Base-by-base conservation (phyloP, 2,888 invertebrate species). In the Hirtodrosophila duncani region DNA sequence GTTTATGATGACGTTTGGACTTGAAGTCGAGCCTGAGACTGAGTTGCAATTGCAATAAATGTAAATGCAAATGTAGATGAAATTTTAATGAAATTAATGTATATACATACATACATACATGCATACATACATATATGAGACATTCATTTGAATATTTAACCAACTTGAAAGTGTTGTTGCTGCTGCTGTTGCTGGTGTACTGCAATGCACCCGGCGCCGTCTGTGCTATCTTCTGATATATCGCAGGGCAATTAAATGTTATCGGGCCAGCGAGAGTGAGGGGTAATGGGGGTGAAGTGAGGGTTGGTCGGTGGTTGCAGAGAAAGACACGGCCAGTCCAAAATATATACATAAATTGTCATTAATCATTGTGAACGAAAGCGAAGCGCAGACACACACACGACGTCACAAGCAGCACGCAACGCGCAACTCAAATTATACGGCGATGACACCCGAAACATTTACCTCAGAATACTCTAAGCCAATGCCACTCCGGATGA, bases 161-260 rank as follows among this genome's bases (percentile, higher is more conserved):
- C 62, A 42, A 60, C 67, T 67, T 67, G 46, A 70, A 58, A 51
- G 16, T 34, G 26, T 27, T 3, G 20, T 14, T 29, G 16, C 6
- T 8, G 11, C 14, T 20, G 21, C 31, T 6, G 55, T 7, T 33
- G n/a, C 10, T n/a, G 23, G 34, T 14, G 10, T n/a, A n/a, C 6
- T 20, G 20, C 20, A 3, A 20, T 20, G 6, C 20, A 6, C 20
- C 6, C 20, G 3, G 20, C 3, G n/a, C n/a, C n/a, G n/a, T 36
- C 10, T 37, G 42, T 45, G 64, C 62, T 81, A 75, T 75, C 81
- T 74, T 56, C 27, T 78, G 67, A 70, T 78, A 67, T 81, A 81
- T 75, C 81, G 70, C 63, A 17, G 55, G 26, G 74, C 81, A 75
- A 75, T 75, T 75, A 75, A 70, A 81, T 74, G 57, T 67, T 81